Base-by-base conservation (phyloP, 2,888 invertebrate genomes). In the Conops quadrifasciatus region DNA sequence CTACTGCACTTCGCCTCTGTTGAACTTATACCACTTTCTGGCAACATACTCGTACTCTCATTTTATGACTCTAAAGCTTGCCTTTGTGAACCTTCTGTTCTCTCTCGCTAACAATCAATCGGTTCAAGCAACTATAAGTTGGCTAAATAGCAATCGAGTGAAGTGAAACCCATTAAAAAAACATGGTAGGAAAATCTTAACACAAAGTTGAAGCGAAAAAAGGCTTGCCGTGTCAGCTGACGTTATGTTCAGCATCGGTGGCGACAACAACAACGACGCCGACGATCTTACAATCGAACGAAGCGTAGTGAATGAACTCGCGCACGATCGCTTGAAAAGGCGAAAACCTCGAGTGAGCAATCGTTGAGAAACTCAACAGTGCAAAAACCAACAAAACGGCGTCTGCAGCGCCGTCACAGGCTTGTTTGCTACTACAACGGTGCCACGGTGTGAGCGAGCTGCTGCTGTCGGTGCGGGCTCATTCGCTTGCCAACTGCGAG, bases 401-500 rank as follows among this genome's bases (percentile, higher is more conserved):
- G 60, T 53, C 49, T 45, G 69, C 66, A 62, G 26, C 30, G 60
- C 19, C 24, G 19, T 21, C 49, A n/a, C 49, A 45, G 19, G 64
- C 16, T 16, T n/a, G 56, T 4, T 30, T 51, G 66, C 51, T 53
- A 53, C 53, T 19, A 53, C 66, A 36, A 45, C 26, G 3, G 2
- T 4, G 36, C 36, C 4, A 36, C 36, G 36, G 36, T 36, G 36
- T 9, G 36, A 36, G 36, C 36, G 36, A 36, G 36, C 51, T 30
- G 51, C 30, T n/a, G 24, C 9, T 36, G 36, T 36, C 36, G 36
- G 36, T 9, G 36, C 36, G 4, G 9, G 64, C 73, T 76, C 80
- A 80, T 79, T 80, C 78, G 79, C 75, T 76, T 76, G 76, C 77
- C 73, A 76, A 75, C 75, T 69, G 75, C 74, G 71, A 60, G 74